Conservation (phyloP, 2,888 invertebrate species). For the Ceratothoa steindachneri region DNA sequence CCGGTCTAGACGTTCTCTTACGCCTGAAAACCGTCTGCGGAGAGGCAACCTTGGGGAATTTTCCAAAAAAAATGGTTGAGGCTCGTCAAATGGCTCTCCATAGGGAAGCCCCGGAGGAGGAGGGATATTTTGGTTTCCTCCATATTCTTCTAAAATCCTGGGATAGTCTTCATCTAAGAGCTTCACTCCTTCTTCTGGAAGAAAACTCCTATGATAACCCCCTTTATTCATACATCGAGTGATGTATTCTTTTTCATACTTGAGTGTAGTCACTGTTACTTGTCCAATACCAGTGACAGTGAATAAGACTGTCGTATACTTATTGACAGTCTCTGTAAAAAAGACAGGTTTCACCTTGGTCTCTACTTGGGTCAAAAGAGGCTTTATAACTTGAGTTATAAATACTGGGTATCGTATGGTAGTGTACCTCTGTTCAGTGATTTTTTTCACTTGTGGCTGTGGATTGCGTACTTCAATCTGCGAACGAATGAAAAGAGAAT, state of each 20-base stretch:
- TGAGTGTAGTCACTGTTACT: constrained; percentile 44
- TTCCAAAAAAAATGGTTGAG: too few relatives aligned
- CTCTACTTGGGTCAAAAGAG: constrained; percentile 44
- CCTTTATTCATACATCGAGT: constrained; percentile 45
- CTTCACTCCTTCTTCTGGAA: neutral
- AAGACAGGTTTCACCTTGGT: constrained; percentile 44
- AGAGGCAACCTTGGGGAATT: too few relatives aligned
- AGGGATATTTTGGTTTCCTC: neutral
- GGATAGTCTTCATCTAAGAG: neutral
- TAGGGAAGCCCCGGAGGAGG: neutral
- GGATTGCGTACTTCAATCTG: constrained; percentile 46
- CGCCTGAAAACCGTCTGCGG: too few relatives aligned
- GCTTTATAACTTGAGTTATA: constrained; percentile 47
- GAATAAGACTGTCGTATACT: constrained; percentile 45
- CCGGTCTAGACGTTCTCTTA: too few relatives aligned
- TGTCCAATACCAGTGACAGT: constrained; percentile 46
- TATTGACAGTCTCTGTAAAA: constrained; percentile 45
- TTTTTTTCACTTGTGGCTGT: constrained; percentile 39
- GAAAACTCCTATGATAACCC: neutral
- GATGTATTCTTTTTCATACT: constrained; percentile 46
- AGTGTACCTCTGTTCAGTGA: constrained; percentile 43
- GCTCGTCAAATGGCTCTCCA: neutral
- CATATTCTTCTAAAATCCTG: neutral
- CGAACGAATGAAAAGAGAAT: neutral
- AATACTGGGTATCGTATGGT: constrained; percentile 47